Conservation (phyloP, 2,797 vertebrate genomes). For the Rousettus madagascariensis region DNA sequence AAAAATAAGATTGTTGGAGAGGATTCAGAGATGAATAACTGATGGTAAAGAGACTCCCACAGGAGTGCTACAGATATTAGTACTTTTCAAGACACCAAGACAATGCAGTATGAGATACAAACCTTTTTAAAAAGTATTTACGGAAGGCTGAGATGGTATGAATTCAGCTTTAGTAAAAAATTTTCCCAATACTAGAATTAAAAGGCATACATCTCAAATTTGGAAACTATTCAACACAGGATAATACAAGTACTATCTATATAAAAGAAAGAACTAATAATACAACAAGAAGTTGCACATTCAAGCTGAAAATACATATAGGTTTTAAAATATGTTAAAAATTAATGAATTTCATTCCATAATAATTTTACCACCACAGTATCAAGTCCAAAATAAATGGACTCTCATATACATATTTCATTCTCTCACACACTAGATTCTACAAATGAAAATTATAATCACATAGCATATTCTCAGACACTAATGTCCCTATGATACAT, state of each 20-base stretch:
- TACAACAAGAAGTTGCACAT: neutral
- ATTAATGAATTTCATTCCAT: neutral
- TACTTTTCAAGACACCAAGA: neutral
- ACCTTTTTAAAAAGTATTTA: neutral
- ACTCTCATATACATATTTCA: neutral
- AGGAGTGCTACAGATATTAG: neutral
- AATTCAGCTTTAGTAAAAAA: constrained; percentile 2
- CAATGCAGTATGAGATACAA: neutral
- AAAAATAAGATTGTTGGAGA: neutral
- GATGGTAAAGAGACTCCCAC: neutral
- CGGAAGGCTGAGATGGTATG: neutral
- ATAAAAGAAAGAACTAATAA: constrained; percentile 3
- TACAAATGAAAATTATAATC: constrained; percentile 31
- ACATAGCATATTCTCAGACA: neutral
- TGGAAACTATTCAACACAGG: neutral
- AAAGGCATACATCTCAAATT: constrained; percentile 21
- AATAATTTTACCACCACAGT: neutral
- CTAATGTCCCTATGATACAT: neutral
- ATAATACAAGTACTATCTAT: neutral
- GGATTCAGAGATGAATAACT: neutral
- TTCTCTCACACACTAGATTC: neutral
- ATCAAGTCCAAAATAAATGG: neutral
- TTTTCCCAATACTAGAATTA: neutral
- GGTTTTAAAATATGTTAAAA: neutral
- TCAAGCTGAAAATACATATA: neutral